phyloP scores from a whole-genome alignment of 2,113 vertebrate genomes.

The Pachycephala philippinensis region DNA sequence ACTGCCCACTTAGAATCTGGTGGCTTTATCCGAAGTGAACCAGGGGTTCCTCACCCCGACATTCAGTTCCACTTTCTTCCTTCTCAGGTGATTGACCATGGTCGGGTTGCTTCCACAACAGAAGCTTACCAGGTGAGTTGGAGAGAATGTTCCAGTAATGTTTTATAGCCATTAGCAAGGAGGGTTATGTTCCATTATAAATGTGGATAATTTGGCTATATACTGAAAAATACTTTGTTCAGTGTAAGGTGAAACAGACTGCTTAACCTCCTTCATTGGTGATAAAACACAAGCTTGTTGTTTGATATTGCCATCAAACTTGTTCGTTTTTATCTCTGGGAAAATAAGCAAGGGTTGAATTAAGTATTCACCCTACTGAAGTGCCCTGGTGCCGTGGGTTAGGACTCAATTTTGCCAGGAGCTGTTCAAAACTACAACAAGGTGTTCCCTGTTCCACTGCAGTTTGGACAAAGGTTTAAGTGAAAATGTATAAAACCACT shows the following conservation, averaged over 20 bases:
- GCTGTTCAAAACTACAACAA: neutral
- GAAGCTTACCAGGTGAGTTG: conserved; percentile 91
- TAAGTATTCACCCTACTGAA: neutral
- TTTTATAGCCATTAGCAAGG: neutral
- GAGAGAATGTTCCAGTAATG: neutral
- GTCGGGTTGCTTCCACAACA: conserved; percentile 77
- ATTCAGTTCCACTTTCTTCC: conserved; percentile 98
- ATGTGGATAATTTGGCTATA: neutral
- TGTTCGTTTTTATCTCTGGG: neutral
- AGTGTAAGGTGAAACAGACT: neutral
- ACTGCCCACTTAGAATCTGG: conserved; percentile 93
- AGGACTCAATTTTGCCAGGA: no score
- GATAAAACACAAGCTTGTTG: neutral
- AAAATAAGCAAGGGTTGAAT: neutral
- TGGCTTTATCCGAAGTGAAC: conserved; percentile 89
- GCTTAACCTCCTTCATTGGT: neutral
- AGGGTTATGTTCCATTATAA: neutral
- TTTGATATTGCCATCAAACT: neutral
- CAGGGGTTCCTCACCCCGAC: conserved; percentile 84
- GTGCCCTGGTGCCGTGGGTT: neutral
- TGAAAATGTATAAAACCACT: neutral
- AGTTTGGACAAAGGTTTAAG: neutral
- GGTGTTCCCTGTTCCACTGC: neutral
- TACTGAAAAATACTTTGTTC: neutral
- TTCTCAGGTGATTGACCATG: conserved; percentile 94